Evolutionary conservation across 2,888 invertebrate species (phyloP).

Genomic region (Tenodera sinensis): DNA sequence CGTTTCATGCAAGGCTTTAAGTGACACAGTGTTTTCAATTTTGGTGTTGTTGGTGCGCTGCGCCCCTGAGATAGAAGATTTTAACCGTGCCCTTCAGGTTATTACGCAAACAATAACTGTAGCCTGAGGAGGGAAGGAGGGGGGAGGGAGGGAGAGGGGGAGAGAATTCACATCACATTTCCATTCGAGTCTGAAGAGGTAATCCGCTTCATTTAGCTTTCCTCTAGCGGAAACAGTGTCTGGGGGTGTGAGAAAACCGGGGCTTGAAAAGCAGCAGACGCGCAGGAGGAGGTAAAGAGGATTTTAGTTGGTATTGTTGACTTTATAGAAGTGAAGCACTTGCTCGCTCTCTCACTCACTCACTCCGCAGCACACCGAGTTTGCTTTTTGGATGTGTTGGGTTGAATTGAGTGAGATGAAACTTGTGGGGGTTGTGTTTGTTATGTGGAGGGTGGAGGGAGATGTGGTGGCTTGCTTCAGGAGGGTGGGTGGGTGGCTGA

Average conservation of each 20-base stretch:
- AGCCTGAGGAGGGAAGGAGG: background rate
- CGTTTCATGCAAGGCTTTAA: background rate
- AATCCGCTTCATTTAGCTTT: background rate
- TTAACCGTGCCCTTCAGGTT: background rate
- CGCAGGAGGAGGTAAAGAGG: conserved; percentile 17
- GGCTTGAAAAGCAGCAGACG: conserved; percentile 9
- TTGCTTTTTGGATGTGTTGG: conserved; percentile 19
- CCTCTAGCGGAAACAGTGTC: conserved; percentile 8
- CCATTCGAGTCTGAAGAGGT: background rate
- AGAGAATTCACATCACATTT: background rate
- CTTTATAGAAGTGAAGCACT: conserved; percentile 22
- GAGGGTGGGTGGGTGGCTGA: too few species aligned
- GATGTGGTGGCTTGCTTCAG: too few species aligned
- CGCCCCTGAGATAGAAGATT: background rate
- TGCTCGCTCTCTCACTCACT: background rate
- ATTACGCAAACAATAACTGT: background rate
- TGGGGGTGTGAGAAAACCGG: conserved; percentile 8
- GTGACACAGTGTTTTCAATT: background rate
- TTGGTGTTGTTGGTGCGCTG: background rate
- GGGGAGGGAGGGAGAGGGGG: too few species aligned
- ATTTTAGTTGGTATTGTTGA: conserved; percentile 26
- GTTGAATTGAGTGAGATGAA: conserved; percentile 18
- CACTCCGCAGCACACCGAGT: conserved; percentile 7
- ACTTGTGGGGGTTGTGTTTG: conserved; percentile 11
- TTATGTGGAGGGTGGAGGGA: background rate